Evolutionary conservation across 2,113 vertebrate species (phyloP).

Genomic region (Toxotes chatareus): DNA sequence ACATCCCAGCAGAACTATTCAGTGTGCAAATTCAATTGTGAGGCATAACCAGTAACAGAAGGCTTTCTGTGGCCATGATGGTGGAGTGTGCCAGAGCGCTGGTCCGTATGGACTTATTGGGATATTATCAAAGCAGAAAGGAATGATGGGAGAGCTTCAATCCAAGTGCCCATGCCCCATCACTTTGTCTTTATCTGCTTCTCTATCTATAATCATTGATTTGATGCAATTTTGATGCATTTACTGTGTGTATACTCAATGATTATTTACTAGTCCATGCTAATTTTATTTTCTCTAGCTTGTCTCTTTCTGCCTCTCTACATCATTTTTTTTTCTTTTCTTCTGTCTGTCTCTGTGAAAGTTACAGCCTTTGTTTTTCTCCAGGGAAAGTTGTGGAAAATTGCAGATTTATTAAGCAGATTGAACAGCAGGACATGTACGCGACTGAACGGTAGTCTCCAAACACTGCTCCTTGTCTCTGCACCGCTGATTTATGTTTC

Average conservation of each 20-base stretch:
- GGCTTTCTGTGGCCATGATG: slow-evolving; percentile 59
- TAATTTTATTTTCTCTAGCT: background rate
- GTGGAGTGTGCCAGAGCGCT: slow-evolving; percentile 59
- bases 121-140: slow-evolving; percentile 64
- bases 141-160: slow-evolving; percentile 36
- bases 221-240: slow-evolving; percentile 3
- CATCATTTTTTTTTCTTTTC: slow-evolving; percentile 6
- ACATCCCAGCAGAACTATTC: slow-evolving; percentile 68
- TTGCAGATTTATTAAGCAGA: slow-evolving; percentile 50
- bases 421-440: slow-evolving; percentile 26
- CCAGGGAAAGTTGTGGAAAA: slow-evolving; percentile 46
- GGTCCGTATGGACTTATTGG: slow-evolving; percentile 55
- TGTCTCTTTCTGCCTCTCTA: background rate
- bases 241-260: background rate
- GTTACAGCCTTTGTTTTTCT: slow-evolving; percentile 34
- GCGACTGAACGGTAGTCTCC: slow-evolving; percentile 19
- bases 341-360: slow-evolving; percentile 11
- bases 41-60: slow-evolving; percentile 76
- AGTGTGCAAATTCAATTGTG: slow-evolving; percentile 77
- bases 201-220: background rate
- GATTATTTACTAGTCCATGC: background rate
- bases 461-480: slow-evolving; percentile 23
- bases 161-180: slow-evolving; percentile 35
- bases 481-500: slow-evolving; percentile 40
- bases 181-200: slow-evolving; percentile 1